Evolutionary conservation across 2,797 vertebrate species (phyloP).

Genomic region (Protosalanx chinensis): DNA sequence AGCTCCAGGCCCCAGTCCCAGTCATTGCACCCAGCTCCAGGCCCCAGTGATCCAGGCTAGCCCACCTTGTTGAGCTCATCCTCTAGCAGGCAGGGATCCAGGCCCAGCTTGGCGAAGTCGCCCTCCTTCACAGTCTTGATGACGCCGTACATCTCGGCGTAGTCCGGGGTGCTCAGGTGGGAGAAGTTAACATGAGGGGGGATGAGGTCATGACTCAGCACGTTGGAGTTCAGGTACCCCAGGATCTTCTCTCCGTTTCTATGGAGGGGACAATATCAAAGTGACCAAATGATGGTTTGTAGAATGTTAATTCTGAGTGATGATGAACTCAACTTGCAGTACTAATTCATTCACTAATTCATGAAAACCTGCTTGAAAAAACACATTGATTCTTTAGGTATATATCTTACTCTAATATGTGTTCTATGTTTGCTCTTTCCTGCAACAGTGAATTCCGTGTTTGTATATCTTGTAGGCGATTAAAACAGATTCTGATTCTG

Average conservation of each 20-base stretch:
- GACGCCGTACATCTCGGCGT: constrained; percentile 86
- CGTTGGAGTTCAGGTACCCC: constrained; percentile 81
- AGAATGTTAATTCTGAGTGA: too few relatives aligned
- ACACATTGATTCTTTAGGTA: too few relatives aligned
- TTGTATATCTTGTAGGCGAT: too few relatives aligned
- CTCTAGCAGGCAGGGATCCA: constrained; percentile 87
- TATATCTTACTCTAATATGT: too few relatives aligned
- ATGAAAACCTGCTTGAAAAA: too few relatives aligned
- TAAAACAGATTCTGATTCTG: too few relatives aligned
- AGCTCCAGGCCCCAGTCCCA: too few relatives aligned
- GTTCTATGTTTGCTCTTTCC: too few relatives aligned
- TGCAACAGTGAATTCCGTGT: too few relatives aligned
- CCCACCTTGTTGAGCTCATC: constrained; percentile 90
- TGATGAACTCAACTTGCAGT: too few relatives aligned
- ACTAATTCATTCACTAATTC: too few relatives aligned
- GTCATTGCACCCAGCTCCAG: neutral
- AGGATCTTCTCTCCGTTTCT: constrained; percentile 93
- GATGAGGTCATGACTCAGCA: constrained; percentile 89
- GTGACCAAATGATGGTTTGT: neutral
- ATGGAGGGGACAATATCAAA: constrained; percentile 10
- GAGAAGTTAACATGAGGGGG: constrained; percentile 93
- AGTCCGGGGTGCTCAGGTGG: constrained; percentile 84
- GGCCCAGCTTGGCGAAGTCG: constrained; percentile 78
- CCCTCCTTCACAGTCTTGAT: constrained; percentile 88
- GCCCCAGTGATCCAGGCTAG: too few relatives aligned